Base-by-base conservation (phyloP, 1,140 invertebrate genomes). In the Ips nitidus region DNA sequence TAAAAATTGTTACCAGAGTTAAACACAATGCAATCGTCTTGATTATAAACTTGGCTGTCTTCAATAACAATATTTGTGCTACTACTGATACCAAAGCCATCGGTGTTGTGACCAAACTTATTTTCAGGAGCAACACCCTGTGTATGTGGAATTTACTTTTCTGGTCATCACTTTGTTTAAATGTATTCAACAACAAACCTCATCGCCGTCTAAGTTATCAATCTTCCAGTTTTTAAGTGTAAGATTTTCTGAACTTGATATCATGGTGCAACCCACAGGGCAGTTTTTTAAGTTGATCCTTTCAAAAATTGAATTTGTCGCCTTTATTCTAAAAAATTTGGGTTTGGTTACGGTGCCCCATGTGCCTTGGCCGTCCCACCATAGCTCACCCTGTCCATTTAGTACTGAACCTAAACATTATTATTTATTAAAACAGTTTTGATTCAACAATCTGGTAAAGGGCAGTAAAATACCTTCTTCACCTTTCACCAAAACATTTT, bases 71-170 rank as follows among this genome's bases (percentile, higher is more conserved):
- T 59, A 52, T 66, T 66, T n/a, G 36, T 2, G 39, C 4, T 56
- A 36, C 2, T 43, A 5, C 22, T 41, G 43, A 65, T 56, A 22
- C 52, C 55, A 40, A 67, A 59, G 2, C 58, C 66, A 38, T 69
- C 66, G 4, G 66, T 69, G 41, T 69, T 69, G 8, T 69, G 66
- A 5, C 41, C 66, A 57, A 69, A 69, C 37, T 62, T 61, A 42
- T 61, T 62, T 43, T n/a, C 4, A 59, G 58, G 50, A 42, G 66
- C 57, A 6, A 69, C 66, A 8, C 41, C 60, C 66, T 69, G 42
- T 36, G 59, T 55, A 41, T 22, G 36, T 41, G 45, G 3, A 52
- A 64, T 5, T 45, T 53, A 37, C 6, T 55, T 8, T 8, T 55
- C 4, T 5, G 5, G 22, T 22, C 36, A 55, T n/a, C 57, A 59